Percentiles rank a stretch among this genome's conserved stretches.
Evolutionary conservation across 2,888 invertebrate species (phyloP).

Genomic region (Strigamia transsilvanica): DNA sequence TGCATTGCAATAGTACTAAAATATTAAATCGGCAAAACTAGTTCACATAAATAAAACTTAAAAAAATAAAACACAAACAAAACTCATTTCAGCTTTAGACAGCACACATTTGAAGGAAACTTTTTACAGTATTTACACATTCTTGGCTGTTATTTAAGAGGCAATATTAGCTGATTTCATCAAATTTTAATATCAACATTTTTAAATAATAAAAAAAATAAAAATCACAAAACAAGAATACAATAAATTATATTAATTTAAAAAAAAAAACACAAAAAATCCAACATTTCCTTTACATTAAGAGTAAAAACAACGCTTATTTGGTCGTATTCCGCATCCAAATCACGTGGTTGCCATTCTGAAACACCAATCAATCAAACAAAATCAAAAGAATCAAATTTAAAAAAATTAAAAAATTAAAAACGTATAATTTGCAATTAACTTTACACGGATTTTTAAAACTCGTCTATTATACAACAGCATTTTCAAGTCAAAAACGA

Average conservation of each 20-base stretch:
- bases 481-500: slow-evolving; percentile 18
- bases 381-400: background rate
- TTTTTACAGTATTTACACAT: slow-evolving; percentile 38
- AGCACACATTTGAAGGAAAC: slow-evolving; percentile 7
- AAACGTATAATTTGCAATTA: background rate
- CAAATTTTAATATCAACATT: background rate
- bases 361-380: slow-evolving; percentile 7
- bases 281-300: background rate
- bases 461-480: background rate
- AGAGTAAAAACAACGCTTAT: slow-evolving; percentile 5
- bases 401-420: background rate
- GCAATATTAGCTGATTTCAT: slow-evolving; percentile 7
- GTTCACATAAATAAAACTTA: slow-evolving; percentile 3
- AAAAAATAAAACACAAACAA: background rate
- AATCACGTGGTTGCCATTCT: slow-evolving; percentile 27
- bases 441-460: slow-evolving; percentile 7
- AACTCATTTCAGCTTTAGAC: slow-evolving; percentile 19
- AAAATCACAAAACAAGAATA: background rate
- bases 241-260: background rate
- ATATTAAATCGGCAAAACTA: slow-evolving; percentile 4
- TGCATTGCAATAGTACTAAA: slow-evolving; percentile 43
- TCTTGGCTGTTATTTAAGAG: slow-evolving; percentile 11
- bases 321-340: slow-evolving; percentile 7
- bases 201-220: background rate
- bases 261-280: background rate